phyloP scores from a whole-genome alignment of 2,113 vertebrate species.

The Corythornis vintsioides region DNA sequence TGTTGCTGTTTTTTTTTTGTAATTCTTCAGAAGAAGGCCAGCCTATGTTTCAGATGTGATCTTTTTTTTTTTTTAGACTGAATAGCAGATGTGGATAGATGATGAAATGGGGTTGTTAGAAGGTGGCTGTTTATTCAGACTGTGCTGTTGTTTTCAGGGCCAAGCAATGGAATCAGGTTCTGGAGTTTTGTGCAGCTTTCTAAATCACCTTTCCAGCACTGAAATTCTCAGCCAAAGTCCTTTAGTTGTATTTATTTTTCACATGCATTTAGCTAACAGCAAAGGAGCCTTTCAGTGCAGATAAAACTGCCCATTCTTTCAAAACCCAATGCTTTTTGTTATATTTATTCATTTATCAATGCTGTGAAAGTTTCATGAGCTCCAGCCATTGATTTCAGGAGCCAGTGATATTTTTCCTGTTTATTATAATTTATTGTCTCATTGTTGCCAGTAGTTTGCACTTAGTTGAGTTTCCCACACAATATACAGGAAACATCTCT shows the following conservation, averaged over 20 bases:
- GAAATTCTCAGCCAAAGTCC: conserved; percentile 11
- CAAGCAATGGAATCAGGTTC: background rate
- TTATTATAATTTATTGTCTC: conserved; percentile 87
- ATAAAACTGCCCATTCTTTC: conserved; percentile 76
- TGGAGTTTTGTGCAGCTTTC: background rate
- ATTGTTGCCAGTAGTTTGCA: conserved; percentile 80
- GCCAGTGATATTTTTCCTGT: conserved; percentile 84
- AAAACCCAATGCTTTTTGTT: conserved; percentile 69
- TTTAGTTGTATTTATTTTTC: conserved; percentile 11
- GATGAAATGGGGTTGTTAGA: background rate
- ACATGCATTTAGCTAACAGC: conserved; percentile 53
- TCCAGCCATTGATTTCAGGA: conserved; percentile 80
- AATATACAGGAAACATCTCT: conserved; percentile 80
- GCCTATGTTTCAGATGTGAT: conserved; percentile 13
- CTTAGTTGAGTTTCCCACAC: conserved; percentile 83
- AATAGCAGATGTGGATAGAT: background rate
- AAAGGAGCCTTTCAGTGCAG: conserved; percentile 59
- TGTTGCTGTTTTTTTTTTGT: background rate
- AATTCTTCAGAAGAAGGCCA: background rate
- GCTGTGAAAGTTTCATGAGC: conserved; percentile 71
- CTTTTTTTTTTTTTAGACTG: background rate
- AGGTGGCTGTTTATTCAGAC: background rate
- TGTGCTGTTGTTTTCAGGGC: background rate
- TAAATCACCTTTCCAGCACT: background rate
- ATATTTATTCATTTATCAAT: conserved; percentile 78